A percentile compares a stretch with the other conserved stretches of the same genome.
Conservation (phyloP, 2,113 vertebrate genomes). For the Caranx ignobilis region DNA sequence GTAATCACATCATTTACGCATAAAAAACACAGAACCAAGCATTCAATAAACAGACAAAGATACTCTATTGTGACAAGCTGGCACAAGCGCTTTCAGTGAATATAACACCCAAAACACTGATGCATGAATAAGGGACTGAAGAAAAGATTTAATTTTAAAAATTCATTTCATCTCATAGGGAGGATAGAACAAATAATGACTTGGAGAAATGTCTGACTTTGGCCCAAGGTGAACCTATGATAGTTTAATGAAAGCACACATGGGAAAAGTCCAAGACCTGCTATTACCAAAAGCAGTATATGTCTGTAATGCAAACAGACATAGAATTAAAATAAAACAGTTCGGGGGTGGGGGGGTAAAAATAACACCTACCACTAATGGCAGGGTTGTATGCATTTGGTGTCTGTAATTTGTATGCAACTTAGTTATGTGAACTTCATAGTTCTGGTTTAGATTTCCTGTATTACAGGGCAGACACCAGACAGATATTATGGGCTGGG, state of each 20-base stretch:
- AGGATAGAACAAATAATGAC: constrained; percentile 10
- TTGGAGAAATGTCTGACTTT: constrained; percentile 23
- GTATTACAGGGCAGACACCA: constrained; percentile 81
- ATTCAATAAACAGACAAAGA: constrained; percentile 64
- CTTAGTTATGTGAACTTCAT: constrained; percentile 75
- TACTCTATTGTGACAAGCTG: constrained; percentile 38
- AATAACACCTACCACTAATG: constrained; percentile 82
- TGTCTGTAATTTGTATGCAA: constrained; percentile 82
- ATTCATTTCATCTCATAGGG: neutral
- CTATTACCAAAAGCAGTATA: constrained; percentile 57
- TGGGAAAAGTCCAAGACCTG: constrained; percentile 53
- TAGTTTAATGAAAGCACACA: constrained; percentile 55
- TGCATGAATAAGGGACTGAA: neutral
- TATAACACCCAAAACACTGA: neutral
- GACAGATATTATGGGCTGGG: constrained; percentile 76
- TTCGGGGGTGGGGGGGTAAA: constrained; percentile 61
- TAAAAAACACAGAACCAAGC: constrained; percentile 41
- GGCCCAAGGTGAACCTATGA: constrained; percentile 34
- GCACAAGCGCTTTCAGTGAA: constrained; percentile 1
- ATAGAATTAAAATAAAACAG: constrained; percentile 78
- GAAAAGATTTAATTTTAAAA: neutral
- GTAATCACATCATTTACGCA: constrained; percentile 56
- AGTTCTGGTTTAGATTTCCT: constrained; percentile 74
- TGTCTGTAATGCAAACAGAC: constrained; percentile 66
- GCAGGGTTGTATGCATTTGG: constrained; percentile 67